These are phyloP conservation scores for Lycia hirtaria DNA, from an alignment of 2,888 invertebrate genomes.

Conservation along the genomic window DNA sequence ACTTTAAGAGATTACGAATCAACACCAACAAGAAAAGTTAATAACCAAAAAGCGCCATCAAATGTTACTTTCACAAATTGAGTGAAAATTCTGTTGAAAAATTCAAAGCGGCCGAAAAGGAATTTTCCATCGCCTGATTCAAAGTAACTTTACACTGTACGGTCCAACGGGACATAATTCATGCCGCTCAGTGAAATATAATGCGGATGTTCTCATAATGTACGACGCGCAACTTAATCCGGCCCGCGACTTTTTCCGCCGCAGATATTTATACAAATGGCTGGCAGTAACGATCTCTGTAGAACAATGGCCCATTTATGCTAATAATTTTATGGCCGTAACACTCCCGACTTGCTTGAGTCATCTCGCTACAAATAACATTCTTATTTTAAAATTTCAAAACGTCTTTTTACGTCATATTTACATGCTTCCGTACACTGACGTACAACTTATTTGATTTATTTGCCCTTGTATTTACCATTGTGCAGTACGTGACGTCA, in stretches of 20 bases:
- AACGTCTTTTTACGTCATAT: background rate
- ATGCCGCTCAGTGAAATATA: conserved; percentile 78
- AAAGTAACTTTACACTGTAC: conserved; percentile 69
- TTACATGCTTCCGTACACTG: background rate
- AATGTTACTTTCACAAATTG: conserved; percentile 24
- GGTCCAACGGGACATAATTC: conserved; percentile 73
- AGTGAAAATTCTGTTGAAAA: conserved; percentile 38
- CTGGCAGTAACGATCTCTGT: conserved; percentile 55
- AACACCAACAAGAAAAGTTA: conserved; percentile 12
- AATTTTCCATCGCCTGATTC: conserved; percentile 66
- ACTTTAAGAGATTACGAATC: background rate
- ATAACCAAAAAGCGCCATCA: conserved; percentile 26
- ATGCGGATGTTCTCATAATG: conserved; percentile 80
- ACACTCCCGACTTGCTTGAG: conserved; percentile 41
- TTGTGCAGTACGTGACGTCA: too few species aligned
- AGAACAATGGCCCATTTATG: conserved; percentile 51
- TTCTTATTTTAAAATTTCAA: conserved; percentile 16
- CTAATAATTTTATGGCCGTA: conserved; percentile 44
- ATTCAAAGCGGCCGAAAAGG: conserved; percentile 47
- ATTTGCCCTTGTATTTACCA: too few species aligned
- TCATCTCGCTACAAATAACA: conserved; percentile 41
- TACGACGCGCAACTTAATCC: conserved; percentile 80
- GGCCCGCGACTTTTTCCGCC: conserved; percentile 70
- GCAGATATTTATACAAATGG: conserved; percentile 68
- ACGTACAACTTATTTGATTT: background rate